Evolutionary conservation across 2,888 invertebrate genomes (phyloP).

Genomic region (Yponomeuta malinellus): DNA sequence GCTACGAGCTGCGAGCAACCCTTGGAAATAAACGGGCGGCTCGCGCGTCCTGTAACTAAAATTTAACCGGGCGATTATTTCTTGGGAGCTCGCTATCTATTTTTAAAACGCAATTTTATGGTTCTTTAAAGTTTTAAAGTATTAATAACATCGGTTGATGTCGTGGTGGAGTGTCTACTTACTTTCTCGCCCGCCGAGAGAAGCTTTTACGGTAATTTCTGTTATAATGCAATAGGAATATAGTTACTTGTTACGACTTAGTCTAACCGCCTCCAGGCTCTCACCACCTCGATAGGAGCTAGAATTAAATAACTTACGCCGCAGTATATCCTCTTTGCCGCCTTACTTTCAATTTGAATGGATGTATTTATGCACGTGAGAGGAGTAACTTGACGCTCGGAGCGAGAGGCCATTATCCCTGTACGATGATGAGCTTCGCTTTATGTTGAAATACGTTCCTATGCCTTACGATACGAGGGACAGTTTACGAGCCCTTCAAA

Average conservation of each 20-base stretch:
- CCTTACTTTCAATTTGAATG: slow-evolving; percentile 20
- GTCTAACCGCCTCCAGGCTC: slow-evolving; percentile 16
- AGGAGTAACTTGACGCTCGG: slow-evolving; percentile 24
- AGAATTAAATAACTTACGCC: slow-evolving; percentile 16
- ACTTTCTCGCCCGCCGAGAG: slow-evolving; percentile 1
- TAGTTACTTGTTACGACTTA: slow-evolving; percentile 6
- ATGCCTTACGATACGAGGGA: background rate
- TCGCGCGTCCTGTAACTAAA: slow-evolving; percentile 12
- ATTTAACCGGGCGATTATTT: slow-evolving; percentile 15
- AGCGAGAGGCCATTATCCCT: slow-evolving; percentile 28
- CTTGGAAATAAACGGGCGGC: slow-evolving; percentile 14
- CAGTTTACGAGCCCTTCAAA: slow-evolving; percentile 5
- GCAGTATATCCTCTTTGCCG: slow-evolving; percentile 17
- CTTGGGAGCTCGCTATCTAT: slow-evolving; percentile 8
- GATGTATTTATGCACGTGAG: slow-evolving; percentile 22
- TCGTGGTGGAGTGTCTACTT: background rate
- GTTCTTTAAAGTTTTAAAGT: slow-evolving; percentile 12
- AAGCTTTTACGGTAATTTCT: slow-evolving; percentile 6
- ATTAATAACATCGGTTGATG: slow-evolving; percentile 1
- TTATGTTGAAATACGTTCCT: background rate
- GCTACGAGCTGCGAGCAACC: slow-evolving; percentile 19
- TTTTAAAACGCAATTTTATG: slow-evolving; percentile 11
- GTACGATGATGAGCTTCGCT: slow-evolving; percentile 19
- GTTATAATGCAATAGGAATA: background rate
- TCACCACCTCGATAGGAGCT: slow-evolving; percentile 18